These are phyloP conservation scores for Ormia ochracea DNA, from an alignment of 2,888 invertebrate species.

Conservation along the genomic window DNA sequence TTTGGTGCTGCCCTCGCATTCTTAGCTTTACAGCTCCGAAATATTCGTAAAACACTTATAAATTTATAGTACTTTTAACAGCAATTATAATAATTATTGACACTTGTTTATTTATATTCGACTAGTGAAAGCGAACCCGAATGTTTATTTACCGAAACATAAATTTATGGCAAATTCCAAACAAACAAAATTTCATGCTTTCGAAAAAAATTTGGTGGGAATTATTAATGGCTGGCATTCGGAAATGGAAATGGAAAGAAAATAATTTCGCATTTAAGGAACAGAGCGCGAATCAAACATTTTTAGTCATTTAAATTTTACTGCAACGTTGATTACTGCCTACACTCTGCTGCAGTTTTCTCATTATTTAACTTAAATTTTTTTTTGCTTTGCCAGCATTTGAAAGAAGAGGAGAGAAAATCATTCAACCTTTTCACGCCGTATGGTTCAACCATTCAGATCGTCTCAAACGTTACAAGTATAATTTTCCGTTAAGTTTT, in stretches of 20 bases:
- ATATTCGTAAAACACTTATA: constrained; percentile 8
- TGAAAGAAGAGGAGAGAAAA: constrained; percentile 23
- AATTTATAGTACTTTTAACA: constrained; percentile 70
- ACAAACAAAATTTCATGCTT: not conserved
- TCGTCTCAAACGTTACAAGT: constrained; percentile 16
- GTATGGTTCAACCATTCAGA: constrained; percentile 37
- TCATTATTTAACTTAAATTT: constrained; percentile 2
- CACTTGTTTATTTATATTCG: constrained; percentile 49
- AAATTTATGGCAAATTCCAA: constrained; percentile 39
- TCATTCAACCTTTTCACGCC: constrained; percentile 55
- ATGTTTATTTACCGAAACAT: constrained; percentile 48
- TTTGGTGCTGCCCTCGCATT: too few species aligned
- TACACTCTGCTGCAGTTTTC: constrained; percentile 16
- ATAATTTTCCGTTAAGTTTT: constrained; percentile 59
- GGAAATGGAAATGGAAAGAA: constrained; percentile 21
- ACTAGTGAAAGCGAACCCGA: not conserved
- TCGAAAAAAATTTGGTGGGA: not conserved
- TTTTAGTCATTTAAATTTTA: constrained; percentile 4
- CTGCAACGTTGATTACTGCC: constrained; percentile 23
- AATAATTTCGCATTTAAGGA: constrained; percentile 26
- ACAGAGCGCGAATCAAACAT: not conserved
- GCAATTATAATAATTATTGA: constrained; percentile 73
- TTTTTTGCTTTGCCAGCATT: not conserved
- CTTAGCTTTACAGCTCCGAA: too few species aligned
- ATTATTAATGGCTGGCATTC: constrained; percentile 29